phyloP scores from a whole-genome alignment of 2,113 vertebrate species.

The Daphoenositta chrysoptera region DNA sequence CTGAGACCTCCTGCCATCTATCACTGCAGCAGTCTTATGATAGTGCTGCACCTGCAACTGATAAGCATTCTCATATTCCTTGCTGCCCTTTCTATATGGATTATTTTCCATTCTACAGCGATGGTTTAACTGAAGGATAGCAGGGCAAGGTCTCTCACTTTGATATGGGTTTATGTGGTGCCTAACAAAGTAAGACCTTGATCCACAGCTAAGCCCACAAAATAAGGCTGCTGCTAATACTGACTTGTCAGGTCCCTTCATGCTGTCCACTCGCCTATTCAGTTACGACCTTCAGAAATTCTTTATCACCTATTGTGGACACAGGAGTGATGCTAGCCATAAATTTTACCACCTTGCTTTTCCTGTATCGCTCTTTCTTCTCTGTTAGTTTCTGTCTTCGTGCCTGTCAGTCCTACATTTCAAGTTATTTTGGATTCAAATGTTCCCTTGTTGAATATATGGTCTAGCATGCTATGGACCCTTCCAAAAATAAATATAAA shows the following conservation, averaged over 20 bases:
- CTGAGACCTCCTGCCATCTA: not conserved
- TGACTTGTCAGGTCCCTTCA: not conserved
- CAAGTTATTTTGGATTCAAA: not conserved
- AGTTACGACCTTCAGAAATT: conserved; percentile 51
- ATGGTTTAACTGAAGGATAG: conserved; percentile 2
- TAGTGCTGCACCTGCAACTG: not conserved
- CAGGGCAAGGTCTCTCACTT: conserved; percentile 24
- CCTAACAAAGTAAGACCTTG: conserved; percentile 39
- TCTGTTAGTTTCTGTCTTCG: not conserved
- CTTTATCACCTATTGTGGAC: conserved; percentile 16
- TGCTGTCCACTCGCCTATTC: not conserved
- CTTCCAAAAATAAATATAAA: conserved; percentile 14
- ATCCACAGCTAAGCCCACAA: conserved; percentile 36
- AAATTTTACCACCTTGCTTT: conserved; percentile 34
- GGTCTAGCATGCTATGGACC: not conserved
- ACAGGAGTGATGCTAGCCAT: not conserved
- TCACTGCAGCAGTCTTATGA: not conserved
- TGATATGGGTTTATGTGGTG: conserved; percentile 12
- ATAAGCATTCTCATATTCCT: not conserved
- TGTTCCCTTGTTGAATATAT: not conserved
- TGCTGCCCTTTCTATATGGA: not conserved
- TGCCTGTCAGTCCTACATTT: not conserved
- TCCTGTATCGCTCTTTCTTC: not conserved
- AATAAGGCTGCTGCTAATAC: not conserved
- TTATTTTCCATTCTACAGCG: not conserved